These are phyloP conservation scores for Darevskia mixta DNA, from an alignment of 2,797 vertebrate species.

Conservation along the genomic window DNA sequence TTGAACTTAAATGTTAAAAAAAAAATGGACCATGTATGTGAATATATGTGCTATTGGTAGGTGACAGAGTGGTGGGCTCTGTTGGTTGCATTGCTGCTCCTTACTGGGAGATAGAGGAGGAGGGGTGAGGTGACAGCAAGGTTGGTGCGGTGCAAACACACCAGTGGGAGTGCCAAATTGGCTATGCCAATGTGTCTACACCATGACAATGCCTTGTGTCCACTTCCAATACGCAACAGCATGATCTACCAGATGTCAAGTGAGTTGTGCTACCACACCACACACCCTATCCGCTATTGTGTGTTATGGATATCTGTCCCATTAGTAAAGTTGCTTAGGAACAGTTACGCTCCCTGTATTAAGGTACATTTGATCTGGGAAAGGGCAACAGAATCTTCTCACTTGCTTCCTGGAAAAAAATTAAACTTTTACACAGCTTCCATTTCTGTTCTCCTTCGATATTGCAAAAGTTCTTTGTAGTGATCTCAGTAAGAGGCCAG, in stretches of 20 bases:
- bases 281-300: too few species aligned
- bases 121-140: too few species aligned
- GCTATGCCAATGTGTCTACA: too few species aligned
- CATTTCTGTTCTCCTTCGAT: background rate
- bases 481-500: background rate
- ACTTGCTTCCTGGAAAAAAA: slow-evolving; percentile 8
- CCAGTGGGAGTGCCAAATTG: too few species aligned
- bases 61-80: too few species aligned
- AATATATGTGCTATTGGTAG: background rate
- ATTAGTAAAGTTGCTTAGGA: background rate
- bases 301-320: background rate
- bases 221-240: too few species aligned
- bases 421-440: background rate
- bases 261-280: too few species aligned
- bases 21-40: background rate
- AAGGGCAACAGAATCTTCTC: background rate
- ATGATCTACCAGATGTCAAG: too few species aligned
- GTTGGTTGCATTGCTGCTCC: too few species aligned
- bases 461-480: slow-evolving; percentile 43
- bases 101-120: background rate
- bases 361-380: slow-evolving; percentile 3
- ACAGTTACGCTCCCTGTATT: background rate
- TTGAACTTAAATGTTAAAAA: background rate
- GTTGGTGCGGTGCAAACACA: too few species aligned
- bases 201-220: too few species aligned